phyloP scores from a whole-genome alignment of 2,113 vertebrate species.

The Pomatostomus ruficeps region DNA sequence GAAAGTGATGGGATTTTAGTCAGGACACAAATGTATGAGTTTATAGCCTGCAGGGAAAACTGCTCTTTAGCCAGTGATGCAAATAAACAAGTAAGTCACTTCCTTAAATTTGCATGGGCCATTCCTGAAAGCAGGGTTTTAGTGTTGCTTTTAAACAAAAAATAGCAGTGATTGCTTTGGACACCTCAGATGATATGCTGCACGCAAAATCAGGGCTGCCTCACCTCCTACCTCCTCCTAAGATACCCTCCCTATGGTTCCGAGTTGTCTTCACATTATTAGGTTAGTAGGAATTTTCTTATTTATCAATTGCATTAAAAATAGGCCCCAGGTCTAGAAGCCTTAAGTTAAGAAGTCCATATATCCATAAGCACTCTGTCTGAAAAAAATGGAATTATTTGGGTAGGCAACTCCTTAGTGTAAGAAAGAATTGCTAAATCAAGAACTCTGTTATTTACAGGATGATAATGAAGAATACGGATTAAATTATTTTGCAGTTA shows the following conservation, averaged over 20 bases:
- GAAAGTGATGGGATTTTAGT: neutral
- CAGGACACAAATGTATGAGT: neutral
- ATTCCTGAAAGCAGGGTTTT: neutral
- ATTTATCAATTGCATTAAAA: neutral
- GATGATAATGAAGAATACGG: neutral
- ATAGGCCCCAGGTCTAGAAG: neutral
- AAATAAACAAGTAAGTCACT: slow-evolving; percentile 35
- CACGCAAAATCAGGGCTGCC: neutral
- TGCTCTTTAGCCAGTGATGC: slow-evolving; percentile 30
- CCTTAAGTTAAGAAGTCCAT: neutral
- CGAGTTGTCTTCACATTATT: neutral
- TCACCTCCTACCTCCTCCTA: neutral
- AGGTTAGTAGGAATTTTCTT: neutral
- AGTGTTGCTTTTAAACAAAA: slow-evolving; percentile 24
- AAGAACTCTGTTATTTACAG: neutral
- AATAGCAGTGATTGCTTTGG: slow-evolving; percentile 1
- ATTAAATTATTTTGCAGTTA: neutral
- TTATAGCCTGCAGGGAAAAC: slow-evolving; percentile 41
- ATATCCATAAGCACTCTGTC: neutral
- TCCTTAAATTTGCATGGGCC: slow-evolving; percentile 29
- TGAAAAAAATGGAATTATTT: neutral
- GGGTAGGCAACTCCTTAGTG: neutral
- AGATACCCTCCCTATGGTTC: neutral
- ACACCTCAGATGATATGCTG: neutral
- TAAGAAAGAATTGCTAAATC: neutral